Evolutionary conservation across 35 echinoderm and acorn worm genomes (phyloP), one percentile per base, ranked within the genome.

Genomic region (Ptychodera flava): DNA sequence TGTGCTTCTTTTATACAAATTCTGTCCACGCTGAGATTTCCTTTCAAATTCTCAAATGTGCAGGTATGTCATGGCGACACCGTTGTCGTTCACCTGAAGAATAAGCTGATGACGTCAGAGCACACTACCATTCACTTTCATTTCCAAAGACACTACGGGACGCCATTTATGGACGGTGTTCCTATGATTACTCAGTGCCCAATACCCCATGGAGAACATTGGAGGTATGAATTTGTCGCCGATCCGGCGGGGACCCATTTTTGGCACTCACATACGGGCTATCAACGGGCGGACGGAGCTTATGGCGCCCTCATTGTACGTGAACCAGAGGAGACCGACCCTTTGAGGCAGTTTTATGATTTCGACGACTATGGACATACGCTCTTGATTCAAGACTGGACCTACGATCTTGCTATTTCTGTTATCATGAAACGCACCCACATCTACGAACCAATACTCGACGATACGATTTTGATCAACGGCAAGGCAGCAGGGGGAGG

Each of bases 271-370:
- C 95, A 97, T 81, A 29, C 89, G 1, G 95, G 92, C 12, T 38
- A 88, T 79, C 91, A 93, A 34, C 86, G 92, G 0, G 89, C 91
- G 0, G 95, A 97, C 36, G 95, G 95, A 27, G 78, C 93, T n/a
- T 93, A 88, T 89, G 95, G 95, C 31, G 86, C 95, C 2, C 81
- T 97, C 0, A 89, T 97, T 32, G 84, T 97, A 1, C 83, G 94
- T 34, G 78, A 97, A 86, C 38, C 91, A 30, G 38, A 79, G 81
- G 30, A 34, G 30, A 1, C 12, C 12, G 82, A 83, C 1, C 28
- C 78, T 2, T 1, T 83, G 1, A 2, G 1, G 28, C 1, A 28
- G 31, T 83, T 36, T 36, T 28, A 15, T 1, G 34, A 80, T 32
- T 80, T 29, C 78, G 78, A 80, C 31, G 28, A 29, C 1, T 14